Evolutionary conservation across 2,888 invertebrate species (phyloP).

Genomic region (Lymantria monacha): DNA sequence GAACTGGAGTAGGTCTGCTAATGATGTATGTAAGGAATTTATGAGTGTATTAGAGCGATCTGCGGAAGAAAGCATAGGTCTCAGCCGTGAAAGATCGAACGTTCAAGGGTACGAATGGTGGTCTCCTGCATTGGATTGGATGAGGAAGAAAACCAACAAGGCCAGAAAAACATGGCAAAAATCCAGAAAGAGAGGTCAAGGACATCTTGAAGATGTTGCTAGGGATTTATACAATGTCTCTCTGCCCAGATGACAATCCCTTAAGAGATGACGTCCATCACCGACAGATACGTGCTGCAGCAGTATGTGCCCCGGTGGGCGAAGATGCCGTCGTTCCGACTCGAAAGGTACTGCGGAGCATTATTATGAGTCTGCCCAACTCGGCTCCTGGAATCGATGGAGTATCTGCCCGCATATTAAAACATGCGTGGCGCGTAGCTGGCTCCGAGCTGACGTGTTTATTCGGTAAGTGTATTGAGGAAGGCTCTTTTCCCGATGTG

Average conservation of each 20-base stretch:
- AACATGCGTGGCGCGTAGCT: constrained; percentile 20
- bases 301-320: constrained; percentile 21
- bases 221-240: too few species aligned
- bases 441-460: constrained; percentile 13
- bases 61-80: background rate
- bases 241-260: constrained; percentile 39
- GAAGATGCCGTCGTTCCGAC: constrained; percentile 13
- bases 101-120: constrained; percentile 13
- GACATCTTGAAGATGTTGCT: too few species aligned
- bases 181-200: background rate
- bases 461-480: constrained; percentile 19
- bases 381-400: constrained; percentile 41
- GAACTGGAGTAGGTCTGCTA: too few species aligned
- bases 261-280: constrained; percentile 22
- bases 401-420: constrained; percentile 22
- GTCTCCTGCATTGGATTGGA: constrained; percentile 2
- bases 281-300: constrained; percentile 16
- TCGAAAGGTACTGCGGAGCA: constrained; percentile 1
- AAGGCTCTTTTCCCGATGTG: constrained; percentile 28
- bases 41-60: too few species aligned
- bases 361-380: constrained; percentile 26
- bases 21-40: too few species aligned
- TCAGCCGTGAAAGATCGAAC: background rate
- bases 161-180: background rate
- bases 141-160: background rate